phyloP scores from a whole-genome alignment of 2,113 vertebrate genomes.

The Sander vitreus region DNA sequence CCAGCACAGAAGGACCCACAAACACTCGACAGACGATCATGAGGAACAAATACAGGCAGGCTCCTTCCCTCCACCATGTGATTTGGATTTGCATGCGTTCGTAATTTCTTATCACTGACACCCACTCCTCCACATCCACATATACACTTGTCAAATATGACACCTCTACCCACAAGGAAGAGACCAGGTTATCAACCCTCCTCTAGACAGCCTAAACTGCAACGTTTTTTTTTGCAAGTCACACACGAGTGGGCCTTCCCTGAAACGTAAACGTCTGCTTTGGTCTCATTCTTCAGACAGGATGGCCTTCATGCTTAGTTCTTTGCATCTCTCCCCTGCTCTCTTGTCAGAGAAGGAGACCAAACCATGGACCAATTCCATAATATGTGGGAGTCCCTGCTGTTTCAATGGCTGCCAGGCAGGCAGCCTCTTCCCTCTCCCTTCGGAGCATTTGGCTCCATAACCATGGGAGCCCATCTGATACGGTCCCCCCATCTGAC shows the following conservation, averaged over 20 bases:
- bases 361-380: slow-evolving; percentile 77
- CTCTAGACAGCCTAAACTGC: slow-evolving; percentile 18
- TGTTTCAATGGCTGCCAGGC: slow-evolving; percentile 81
- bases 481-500: slow-evolving; percentile 83
- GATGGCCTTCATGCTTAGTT: slow-evolving; percentile 36
- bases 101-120: slow-evolving; percentile 76
- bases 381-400: slow-evolving; percentile 84
- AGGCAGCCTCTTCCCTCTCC: slow-evolving; percentile 78
- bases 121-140: slow-evolving; percentile 79
- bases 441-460: slow-evolving; percentile 73
- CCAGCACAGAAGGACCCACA: slow-evolving; percentile 87
- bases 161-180: slow-evolving; percentile 73
- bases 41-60: slow-evolving; percentile 77
- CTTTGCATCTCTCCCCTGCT: slow-evolving; percentile 57
- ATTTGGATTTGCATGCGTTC: slow-evolving; percentile 80
- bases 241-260: slow-evolving; percentile 2
- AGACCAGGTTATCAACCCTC: slow-evolving; percentile 63
- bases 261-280: slow-evolving; percentile 9
- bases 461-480: slow-evolving; percentile 81
- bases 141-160: slow-evolving; percentile 81
- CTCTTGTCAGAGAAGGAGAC: slow-evolving; percentile 63
- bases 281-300: slow-evolving; percentile 6
- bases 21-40: slow-evolving; percentile 85
- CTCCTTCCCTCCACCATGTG: slow-evolving; percentile 74
- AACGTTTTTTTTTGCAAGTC: not conserved